Base-by-base conservation (phyloP, 37 sponge, comb jelly and placozoan species). In the Diacarnus erythraeanus region DNA sequence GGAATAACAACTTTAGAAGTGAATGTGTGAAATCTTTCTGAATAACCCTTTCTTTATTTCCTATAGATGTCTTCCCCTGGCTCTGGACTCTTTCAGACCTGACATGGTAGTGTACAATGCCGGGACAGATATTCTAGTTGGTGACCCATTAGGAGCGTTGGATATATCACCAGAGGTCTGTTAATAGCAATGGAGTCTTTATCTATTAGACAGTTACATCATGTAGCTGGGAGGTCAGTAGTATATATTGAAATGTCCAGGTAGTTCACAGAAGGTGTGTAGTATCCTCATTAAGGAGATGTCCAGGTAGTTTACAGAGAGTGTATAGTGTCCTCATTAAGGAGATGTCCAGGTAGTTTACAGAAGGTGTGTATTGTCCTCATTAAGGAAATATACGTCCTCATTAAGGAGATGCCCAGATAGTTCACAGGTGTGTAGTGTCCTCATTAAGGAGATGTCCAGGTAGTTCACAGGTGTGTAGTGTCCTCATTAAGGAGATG, bases 41-140 rank as follows among this genome's bases (percentile, higher is more conserved):
- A n/a, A n/a, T n/a, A n/a, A n/a, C n/a, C n/a, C n/a, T n/a, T n/a
- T n/a, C n/a, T n/a, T n/a, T n/a, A n/a, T n/a, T n/a, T 12, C 12
- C 12, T 47, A 18, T 80, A 92, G 90, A 54, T 25, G 78, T 3
- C 57, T 93, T 8, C 92, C 92, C 4, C 57, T 9, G 41, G 80
- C 76, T 6, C 59, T 95, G 74, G 89, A 89, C 35, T 42, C 38
- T 23, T 95, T 93, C 68, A 73, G 81, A 56, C 93, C 96, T 33
- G 93, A 95, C 70, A 79, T 95, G 59, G 87, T 95, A 3, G 84
- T 95, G 43, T 95, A 92, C 72, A 95, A 95, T 75, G 96, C 96
- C 1, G 96, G 92, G 41, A 95, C 96, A 29, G 96, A 95, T 40
- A 58, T 95, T 44, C 78, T 95, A 8, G 42, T 72, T n/a, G 94